Evolutionary conservation across 2,888 invertebrate genomes (phyloP).

Genomic region (Drosophila ustulata): DNA sequence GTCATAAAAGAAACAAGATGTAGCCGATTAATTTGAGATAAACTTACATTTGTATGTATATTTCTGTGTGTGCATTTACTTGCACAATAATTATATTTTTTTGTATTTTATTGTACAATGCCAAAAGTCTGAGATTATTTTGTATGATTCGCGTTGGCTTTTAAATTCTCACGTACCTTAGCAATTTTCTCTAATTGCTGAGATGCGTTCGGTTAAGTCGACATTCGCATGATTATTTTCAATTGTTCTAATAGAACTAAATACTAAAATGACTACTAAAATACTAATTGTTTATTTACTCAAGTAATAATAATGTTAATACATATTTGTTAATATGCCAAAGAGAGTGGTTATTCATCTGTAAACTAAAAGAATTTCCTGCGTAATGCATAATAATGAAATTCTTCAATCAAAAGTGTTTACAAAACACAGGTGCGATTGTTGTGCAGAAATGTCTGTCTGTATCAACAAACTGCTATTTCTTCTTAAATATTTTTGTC

Average conservation of each 20-base stretch:
- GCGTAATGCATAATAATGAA: background rate
- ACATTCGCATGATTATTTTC: constrained; percentile 24
- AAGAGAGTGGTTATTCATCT: background rate
- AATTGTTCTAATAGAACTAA: constrained; percentile 6
- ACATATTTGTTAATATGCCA: too few species aligned
- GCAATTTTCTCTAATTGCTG: constrained; percentile 15
- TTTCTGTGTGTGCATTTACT: constrained; percentile 11
- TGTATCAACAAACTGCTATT: background rate
- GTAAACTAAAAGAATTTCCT: too few species aligned
- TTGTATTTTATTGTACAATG: constrained; percentile 14
- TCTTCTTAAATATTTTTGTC: background rate
- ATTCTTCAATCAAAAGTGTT: background rate
- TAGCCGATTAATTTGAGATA: background rate
- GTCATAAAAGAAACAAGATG: constrained; percentile 1
- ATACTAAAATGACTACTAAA: background rate
- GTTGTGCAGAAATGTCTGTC: background rate
- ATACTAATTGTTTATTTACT: background rate
- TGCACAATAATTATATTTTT: constrained; percentile 16
- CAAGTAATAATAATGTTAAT: background rate
- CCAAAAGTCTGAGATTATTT: constrained; percentile 11
- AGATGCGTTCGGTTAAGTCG: constrained; percentile 15
- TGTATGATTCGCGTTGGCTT: constrained; percentile 9
- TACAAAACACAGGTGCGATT: background rate
- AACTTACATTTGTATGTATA: background rate
- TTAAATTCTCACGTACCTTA: constrained; percentile 33